A percentile compares a stretch with the other conserved stretches of the same genome.
Conservation (phyloP, 2,888 invertebrate species). For the Philereme transversata region DNA sequence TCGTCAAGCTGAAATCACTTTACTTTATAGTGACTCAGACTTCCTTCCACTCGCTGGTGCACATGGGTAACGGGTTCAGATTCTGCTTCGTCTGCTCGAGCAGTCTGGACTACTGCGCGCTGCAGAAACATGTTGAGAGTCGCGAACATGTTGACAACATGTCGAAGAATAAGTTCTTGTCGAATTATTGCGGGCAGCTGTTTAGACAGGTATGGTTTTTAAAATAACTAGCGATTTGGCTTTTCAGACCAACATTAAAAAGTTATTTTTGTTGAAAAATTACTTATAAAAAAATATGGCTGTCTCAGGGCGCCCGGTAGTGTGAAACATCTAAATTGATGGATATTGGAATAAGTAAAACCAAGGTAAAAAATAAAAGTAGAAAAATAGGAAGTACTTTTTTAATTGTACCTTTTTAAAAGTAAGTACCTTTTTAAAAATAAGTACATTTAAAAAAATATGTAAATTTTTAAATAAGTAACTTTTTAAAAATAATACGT, state of each 20-base stretch:
- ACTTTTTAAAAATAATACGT: too few relatives aligned
- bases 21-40: constrained; percentile 26
- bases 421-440: too few relatives aligned
- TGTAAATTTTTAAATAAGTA: too few relatives aligned
- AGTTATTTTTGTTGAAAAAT: neutral
- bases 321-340: too few relatives aligned
- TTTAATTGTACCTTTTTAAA: too few relatives aligned
- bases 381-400: too few relatives aligned
- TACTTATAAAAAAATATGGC: neutral
- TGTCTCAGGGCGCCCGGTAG: too few relatives aligned
- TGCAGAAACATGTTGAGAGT: constrained; percentile 14
- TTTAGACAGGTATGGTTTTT: constrained; percentile 50
- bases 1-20: constrained; percentile 26
- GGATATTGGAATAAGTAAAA: too few relatives aligned
- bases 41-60: constrained; percentile 28
- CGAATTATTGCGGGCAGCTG: constrained; percentile 39
- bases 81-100: constrained; percentile 30
- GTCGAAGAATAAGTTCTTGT: constrained; percentile 21
- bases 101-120: neutral
- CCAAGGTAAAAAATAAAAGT: too few relatives aligned
- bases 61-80: constrained; percentile 20
- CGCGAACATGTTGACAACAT: constrained; percentile 15
- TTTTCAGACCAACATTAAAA: too few relatives aligned
- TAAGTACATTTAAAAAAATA: too few relatives aligned
- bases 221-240: neutral